Base-by-base conservation (phyloP, 2,797 vertebrate genomes). In the Rallus crepitans region DNA sequence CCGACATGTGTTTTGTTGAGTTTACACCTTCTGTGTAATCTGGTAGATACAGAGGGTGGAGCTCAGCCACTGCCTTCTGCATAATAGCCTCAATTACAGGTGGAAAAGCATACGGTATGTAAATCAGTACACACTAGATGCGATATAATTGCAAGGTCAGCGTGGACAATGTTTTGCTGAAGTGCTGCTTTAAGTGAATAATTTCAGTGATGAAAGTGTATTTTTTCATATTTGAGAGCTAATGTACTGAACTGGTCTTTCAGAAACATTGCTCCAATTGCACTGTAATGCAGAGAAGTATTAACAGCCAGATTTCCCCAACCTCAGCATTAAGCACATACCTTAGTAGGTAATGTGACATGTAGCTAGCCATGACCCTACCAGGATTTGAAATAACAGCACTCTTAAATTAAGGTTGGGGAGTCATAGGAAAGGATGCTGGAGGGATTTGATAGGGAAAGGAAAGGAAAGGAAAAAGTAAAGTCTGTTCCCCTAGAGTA, bases 71-170 rank as follows among this genome's bases (percentile, higher is more conserved):
- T 91, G 77, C 78, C 89, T 96, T 96, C 90, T 77, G 81, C 82
- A 92, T 97, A 96, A 95, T 95, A 97, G 86, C 92, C 71, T 97
- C 97, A 97, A 96, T 98, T 97, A 97, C 82, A 81, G 93, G 95
- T 84, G 90, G 92, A 97, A 98, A 97, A 95, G 88, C 96, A 88
- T n/a, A 77, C 4, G 5, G 65, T 86, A 93, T 96, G 90, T 95
- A 96, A 97, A 97, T 98, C 85, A 95, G 85, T 89, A 85, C 80
- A 96, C 77, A 93, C 25, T 82, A 94, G 96, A 97, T 56, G 31
- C 2, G 37, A 85, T 78, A 96, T 97, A 97, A 97, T 98, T 97
- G 94, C 81, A 81, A 97, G 96, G 96, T 94, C 94, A 94, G 65
- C 3, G 6, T 96, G 95, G 95, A 96, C 93, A 96, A 79, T 92